Base-by-base conservation (phyloP, 2,113 vertebrate genomes). In the Ceyx melanurus region DNA sequence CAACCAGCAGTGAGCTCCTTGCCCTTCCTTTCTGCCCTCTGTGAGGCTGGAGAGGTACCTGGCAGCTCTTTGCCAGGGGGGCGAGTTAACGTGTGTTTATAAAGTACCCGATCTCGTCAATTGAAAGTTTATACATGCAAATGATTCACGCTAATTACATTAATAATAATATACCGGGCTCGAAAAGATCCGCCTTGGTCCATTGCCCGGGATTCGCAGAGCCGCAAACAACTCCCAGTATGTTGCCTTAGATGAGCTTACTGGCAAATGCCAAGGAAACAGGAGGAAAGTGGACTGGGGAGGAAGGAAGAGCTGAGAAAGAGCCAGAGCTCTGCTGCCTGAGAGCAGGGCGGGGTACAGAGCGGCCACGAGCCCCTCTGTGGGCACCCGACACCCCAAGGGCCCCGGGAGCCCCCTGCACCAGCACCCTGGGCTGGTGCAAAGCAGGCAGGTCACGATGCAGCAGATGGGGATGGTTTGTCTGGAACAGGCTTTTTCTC, bases 131-230 rank as follows among this genome's bases (percentile, higher is more conserved):
- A 75, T 80, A 91, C 87, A 88, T 83, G 79, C 91, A 93, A 95
- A 96, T 75, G 84, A 92, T 74, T 91, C 82, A 33, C 61, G 25
- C 89, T 94, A 95, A 95, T 96, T 91, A 85, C 82, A 94, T 94
- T 86, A 94, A 94, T 93, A 94, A 92, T 88, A 91, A 95, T 91
- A 85, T 23, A 43, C 72, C 13, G 15, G 89, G 65, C 92, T 96
- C 60, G 3, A 50, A 85, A 89, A 79, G 82, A 88, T 93, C 87
- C 3, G 13, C 82, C 82, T 93, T 94, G 94, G 92, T 94, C 91
- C 89, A 46, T 4, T 81, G 92, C 95, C 89, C 65, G 5, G 82
- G 85, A 94, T 80, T 85, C 13, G 5, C 65, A 48, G 92, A 77
- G 84, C 78, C 76, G 90, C 92, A 87, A 89, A 95, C 89, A 88